Base-by-base conservation (phyloP, 2,113 vertebrate species). In the Corvus hawaiiensis region DNA sequence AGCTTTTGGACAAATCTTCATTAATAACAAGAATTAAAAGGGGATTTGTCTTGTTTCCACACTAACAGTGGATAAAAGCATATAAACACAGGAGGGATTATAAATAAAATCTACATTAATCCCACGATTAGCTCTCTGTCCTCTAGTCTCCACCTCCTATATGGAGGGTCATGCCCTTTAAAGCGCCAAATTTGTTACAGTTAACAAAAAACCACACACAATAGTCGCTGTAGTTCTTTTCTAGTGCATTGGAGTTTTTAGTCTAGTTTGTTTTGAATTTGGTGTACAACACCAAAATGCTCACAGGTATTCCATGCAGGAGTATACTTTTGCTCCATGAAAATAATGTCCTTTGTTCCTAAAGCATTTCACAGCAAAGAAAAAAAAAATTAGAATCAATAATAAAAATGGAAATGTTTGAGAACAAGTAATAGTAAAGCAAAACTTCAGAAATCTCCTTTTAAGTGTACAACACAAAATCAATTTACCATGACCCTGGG, bases 391-490 rank as follows among this genome's bases (percentile, higher is more conserved):
- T 78, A 59, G 96, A 97, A 97, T 96, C 98, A 97, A 93, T 98
- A 96, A 96, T 90, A 97, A 96, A 96, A 97, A 96, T 96, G 22
- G 95, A 96, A 98, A 97, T 97, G n/a, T 95, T 97, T 97, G 92
- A 87, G 88, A 97, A 92, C 86, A 96, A 94, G 44, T 92, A 96
- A 96, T 81, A 94, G 92, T 77, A 97, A 97, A 96, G 37, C 78
- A 95, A 96, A 97, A 94, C 84, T 97, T 93, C 64, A 86, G 96
- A 97, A 97, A 97, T 93, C 87, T 94, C 63, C 77, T 97, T 97
- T 95, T 96, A 97, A 97, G 90, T 91, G 94, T 95, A 97, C 95
- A 97, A 96, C 96, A 97, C 94, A 98, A 97, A 98, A 98, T 98
- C 97, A 98, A 98, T 98, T 97, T 97, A 58, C 89, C 73, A 56